Evolutionary conservation across 2,888 invertebrate genomes (phyloP).

Genomic region (Leucophora obtusa): DNA sequence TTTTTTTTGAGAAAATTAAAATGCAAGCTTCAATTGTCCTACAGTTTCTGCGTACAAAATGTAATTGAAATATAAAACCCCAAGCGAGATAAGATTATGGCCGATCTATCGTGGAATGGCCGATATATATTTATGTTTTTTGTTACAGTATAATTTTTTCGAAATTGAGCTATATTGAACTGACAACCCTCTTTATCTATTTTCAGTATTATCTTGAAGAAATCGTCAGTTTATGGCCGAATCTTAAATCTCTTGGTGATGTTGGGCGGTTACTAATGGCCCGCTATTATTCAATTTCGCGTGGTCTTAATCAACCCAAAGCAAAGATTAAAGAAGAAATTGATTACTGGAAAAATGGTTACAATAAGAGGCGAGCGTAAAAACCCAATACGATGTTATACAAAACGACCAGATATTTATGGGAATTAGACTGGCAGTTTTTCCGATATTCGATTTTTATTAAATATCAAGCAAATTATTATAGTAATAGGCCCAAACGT

Average conservation of each 20-base stretch:
- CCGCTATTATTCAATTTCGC: conserved; percentile 86
- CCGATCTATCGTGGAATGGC: no score
- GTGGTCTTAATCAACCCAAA: conserved; percentile 84
- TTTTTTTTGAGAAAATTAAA: no score
- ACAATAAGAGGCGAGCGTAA: conserved; percentile 83
- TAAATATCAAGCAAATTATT: no score
- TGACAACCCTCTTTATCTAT: not conserved
- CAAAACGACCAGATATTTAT: conserved; percentile 30
- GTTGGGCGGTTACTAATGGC: conserved; percentile 88
- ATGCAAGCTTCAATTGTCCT: no score
- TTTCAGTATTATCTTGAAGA: conserved; percentile 85
- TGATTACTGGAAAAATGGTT: conserved; percentile 87
- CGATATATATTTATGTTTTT: no score
- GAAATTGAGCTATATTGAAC: not conserved
- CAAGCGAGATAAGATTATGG: no score
- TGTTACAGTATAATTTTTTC: no score
- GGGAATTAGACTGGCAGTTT: no score
- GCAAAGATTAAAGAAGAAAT: conserved; percentile 86
- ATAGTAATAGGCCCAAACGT: no score
- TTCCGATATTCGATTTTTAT: no score
- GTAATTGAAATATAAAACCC: no score
- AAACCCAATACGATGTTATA: conserved; percentile 37
- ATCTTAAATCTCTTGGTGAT: conserved; percentile 85
- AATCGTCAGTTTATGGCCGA: conserved; percentile 86
- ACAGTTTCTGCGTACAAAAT: no score